A percentile compares a stretch with the other conserved stretches of the same genome.
Evolutionary conservation across 1,140 invertebrate species (phyloP).

Genomic region (Heliconius congener): DNA sequence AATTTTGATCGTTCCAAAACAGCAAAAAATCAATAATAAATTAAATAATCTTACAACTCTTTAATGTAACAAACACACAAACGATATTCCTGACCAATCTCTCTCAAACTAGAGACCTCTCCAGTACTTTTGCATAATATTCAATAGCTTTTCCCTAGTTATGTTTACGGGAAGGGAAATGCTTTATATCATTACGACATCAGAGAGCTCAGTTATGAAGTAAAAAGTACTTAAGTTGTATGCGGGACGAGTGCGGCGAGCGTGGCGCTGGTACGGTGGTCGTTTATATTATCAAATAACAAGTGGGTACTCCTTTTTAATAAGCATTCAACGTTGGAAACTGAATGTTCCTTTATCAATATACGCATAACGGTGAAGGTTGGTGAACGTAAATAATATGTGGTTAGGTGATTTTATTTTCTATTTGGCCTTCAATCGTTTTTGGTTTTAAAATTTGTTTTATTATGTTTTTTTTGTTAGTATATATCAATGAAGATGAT

Average conservation of each 20-base stretch:
- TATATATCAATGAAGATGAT: too few species aligned
- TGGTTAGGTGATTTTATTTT: too few species aligned
- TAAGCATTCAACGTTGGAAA: not conserved
- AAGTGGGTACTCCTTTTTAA: not conserved
- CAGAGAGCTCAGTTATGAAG: conserved; percentile 12
- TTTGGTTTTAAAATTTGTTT: too few species aligned
- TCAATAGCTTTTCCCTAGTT: not conserved
- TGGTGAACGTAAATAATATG: not conserved
- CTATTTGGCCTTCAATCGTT: too few species aligned
- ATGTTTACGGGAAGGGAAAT: not conserved
- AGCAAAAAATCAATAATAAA: too few species aligned
- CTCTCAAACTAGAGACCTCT: not conserved
- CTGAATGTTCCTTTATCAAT: not conserved
- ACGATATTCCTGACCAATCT: not conserved
- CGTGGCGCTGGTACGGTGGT: not conserved
- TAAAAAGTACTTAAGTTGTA: conserved; percentile 11
- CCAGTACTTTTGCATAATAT: not conserved
- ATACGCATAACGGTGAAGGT: not conserved
- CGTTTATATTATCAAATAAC: conserved; percentile 13
- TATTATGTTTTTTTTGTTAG: too few species aligned
- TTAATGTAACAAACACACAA: not conserved
- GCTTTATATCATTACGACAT: conserved; percentile 11
- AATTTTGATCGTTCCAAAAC: too few species aligned
- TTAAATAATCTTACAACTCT: not conserved
- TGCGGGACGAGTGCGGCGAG: not conserved